Conservation (phyloP, 2,888 invertebrate species). For the Plemyria rubiginata region DNA sequence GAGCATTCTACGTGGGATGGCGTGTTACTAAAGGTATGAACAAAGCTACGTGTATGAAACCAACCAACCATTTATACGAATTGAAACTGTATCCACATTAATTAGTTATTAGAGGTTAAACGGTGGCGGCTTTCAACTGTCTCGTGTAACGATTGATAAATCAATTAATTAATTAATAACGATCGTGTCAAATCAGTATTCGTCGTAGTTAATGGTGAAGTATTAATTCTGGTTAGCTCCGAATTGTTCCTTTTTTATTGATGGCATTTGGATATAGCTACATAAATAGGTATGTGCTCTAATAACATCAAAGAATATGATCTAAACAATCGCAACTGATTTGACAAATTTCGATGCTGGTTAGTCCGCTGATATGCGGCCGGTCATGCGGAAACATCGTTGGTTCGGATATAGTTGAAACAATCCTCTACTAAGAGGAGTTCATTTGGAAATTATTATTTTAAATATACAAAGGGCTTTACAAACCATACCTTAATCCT, state of each 20-base stretch:
- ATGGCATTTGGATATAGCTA: no score
- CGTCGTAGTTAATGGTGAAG: background rate
- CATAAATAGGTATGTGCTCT: no score
- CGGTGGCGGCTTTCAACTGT: constrained; percentile 17
- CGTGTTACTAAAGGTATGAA: background rate
- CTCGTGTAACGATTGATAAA: constrained; percentile 11
- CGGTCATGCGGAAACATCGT: constrained; percentile 6
- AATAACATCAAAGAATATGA: no score
- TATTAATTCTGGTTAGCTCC: background rate
- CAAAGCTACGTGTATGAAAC: background rate
- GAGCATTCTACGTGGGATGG: no score
- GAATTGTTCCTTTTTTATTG: no score
- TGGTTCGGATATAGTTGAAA: constrained; percentile 46
- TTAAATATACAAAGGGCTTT: background rate
- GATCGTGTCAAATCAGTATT: constrained; percentile 5
- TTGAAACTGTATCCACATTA: constrained; percentile 15
- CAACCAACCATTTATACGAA: constrained; percentile 2
- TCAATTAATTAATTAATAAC: constrained; percentile 16
- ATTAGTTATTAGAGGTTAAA: constrained; percentile 23
- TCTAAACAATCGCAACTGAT: constrained; percentile 2
- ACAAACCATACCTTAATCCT: constrained; percentile 3
- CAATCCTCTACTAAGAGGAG: constrained; percentile 62
- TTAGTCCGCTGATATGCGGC: constrained; percentile 4
- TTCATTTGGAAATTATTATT: no score
- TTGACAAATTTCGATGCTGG: background rate